These are phyloP conservation scores for Ochotona princeps DNA, from an alignment of 2,113 vertebrate species.

Conservation along the genomic window DNA sequence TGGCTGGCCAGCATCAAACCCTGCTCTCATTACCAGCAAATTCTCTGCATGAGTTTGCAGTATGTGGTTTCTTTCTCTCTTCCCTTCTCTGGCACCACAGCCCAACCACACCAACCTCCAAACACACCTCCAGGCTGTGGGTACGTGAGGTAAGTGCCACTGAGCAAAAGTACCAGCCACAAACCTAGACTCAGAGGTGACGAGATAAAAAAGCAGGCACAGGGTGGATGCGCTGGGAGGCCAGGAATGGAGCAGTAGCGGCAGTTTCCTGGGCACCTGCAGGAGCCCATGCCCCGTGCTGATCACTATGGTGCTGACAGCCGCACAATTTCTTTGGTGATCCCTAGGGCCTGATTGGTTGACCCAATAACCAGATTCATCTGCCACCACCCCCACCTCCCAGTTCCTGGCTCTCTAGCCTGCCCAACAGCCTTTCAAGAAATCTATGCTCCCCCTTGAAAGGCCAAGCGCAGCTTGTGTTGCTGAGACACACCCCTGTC, in stretches of 20 bases:
- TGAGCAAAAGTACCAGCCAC: neutral
- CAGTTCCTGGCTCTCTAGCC: neutral
- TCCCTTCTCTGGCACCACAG: neutral
- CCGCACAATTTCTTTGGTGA: neutral
- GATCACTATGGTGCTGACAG: neutral
- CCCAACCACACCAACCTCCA: neutral
- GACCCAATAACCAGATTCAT: neutral
- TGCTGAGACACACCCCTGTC: neutral
- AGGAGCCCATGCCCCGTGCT: neutral
- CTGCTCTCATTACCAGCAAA: neutral
- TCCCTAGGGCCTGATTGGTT: neutral
- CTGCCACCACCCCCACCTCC: too few species aligned
- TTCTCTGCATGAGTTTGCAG: neutral
- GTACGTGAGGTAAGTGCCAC: neutral
- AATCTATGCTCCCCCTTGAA: conserved; percentile 30
- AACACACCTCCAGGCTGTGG: neutral
- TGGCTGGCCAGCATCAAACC: neutral
- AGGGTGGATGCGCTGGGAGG: neutral
- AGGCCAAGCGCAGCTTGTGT: neutral
- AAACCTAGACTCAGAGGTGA: neutral
- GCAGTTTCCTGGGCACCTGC: neutral
- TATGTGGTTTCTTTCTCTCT: neutral
- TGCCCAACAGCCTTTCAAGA: neutral
- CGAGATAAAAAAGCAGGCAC: neutral
- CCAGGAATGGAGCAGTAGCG: neutral